Conservation (phyloP, 2,797 vertebrate genomes). For the Apodemus agrarius region DNA sequence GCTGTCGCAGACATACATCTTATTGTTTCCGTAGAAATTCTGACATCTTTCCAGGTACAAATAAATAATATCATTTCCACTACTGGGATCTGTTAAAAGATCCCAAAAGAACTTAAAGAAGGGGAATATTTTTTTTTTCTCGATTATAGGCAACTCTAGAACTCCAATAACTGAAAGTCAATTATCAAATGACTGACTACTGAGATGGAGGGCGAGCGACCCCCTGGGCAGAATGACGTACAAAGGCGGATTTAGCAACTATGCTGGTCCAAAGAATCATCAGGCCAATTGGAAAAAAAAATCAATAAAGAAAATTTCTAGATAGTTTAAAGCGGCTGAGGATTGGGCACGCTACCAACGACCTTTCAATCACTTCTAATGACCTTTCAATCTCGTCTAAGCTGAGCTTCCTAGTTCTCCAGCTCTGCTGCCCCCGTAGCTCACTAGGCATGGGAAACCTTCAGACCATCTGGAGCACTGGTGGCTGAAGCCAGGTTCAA, state of each 20-base stretch:
- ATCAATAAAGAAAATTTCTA: neutral
- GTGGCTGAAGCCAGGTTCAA: too few relatives aligned
- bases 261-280: neutral
- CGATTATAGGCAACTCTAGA: neutral
- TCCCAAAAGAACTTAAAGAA: slow-evolving; percentile 18
- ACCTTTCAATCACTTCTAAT: neutral
- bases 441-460: neutral
- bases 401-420: neutral
- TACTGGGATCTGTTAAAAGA: neutral
- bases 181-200: neutral
- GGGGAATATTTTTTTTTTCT: neutral
- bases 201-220: neutral
- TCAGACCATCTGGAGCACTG: neutral
- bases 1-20: slow-evolving; percentile 7
- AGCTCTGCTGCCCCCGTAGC: neutral
- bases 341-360: neutral
- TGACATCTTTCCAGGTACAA: slow-evolving; percentile 36
- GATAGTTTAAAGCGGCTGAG: neutral
- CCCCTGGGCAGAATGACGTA: neutral
- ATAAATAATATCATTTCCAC: slow-evolving; percentile 30
- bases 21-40: slow-evolving; percentile 49
- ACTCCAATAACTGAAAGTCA: slow-evolving; percentile 19
- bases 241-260: neutral
- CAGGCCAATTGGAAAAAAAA: neutral
- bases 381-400: too few relatives aligned